Base-by-base conservation (phyloP, 2,113 vertebrate species). In the Piprites chloris region DNA sequence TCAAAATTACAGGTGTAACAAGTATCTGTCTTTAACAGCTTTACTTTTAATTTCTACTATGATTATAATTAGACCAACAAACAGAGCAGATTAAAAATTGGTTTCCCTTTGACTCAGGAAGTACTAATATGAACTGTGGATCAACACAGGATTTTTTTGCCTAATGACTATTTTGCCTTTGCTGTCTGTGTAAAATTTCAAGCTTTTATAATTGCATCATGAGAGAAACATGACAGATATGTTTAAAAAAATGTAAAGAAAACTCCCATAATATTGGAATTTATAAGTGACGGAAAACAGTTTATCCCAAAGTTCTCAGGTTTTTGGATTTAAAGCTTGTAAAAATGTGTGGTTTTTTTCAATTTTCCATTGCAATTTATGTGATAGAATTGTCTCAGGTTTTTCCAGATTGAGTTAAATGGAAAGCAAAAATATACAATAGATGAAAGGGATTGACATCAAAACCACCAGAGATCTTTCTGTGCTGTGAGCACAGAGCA, bases 321-420 rank as follows among this genome's bases (percentile, higher is more conserved):
- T 62, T 16, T 32, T 85, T 33, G 19, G 12, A 56, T 73, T 63
- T 58, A 75, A 90, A 4, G 5, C 5, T 69, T 52, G 4, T 39
- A 55, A 66, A 86, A 85, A 52, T 0, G 1, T n/a, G 14, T 17
- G 3, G 7, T 4, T 26, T 63, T 63, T 65, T 49, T 53, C n/a
- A 56, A 27, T 74, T 96, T 96, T 87, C 59, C 58, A 37, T 33
- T 66, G 53, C 17, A 76, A 59, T 55, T 46, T 65, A 14, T 82
- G 20, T 39, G 22, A 61, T 68, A 24, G 37, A 44, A 52, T 30
- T 73, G 39, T 75, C 19, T 56, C 55, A 72, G 44, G 33, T 81
- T 61, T 87, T 84, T 86, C 66, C 63, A 91, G 41, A 63, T 17
- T 35, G 26, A 71, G 74, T 81, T 92, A 80, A 83, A 53, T 84